A percentile compares a stretch with the other conserved stretches of the same genome.
Conservation (phyloP, 2,797 vertebrate genomes). For the Cyclura pinguis region DNA sequence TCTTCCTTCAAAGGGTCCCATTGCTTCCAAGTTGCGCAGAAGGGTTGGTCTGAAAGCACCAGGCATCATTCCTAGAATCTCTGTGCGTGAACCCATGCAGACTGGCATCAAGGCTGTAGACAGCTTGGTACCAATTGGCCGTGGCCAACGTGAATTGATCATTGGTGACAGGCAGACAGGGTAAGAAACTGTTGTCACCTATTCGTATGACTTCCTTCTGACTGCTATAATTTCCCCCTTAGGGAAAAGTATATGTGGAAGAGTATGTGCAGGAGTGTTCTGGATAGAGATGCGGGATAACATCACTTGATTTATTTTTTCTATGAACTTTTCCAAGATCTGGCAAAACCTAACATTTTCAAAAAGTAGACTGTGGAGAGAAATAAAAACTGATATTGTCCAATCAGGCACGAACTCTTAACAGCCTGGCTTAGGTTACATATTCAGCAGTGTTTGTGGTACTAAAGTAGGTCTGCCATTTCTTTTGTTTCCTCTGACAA, state of each 20-base stretch:
- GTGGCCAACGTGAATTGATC: slow-evolving; percentile 98
- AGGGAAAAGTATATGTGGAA: background rate
- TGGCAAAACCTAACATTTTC: background rate
- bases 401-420: too few species aligned
- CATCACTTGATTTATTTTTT: background rate
- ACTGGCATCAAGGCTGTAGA: slow-evolving; percentile 98
- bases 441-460: background rate
- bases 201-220: too few species aligned
- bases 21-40: slow-evolving; percentile 86
- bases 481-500: background rate
- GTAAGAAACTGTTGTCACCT: slow-evolving; percentile 77
- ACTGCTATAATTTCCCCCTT: background rate
- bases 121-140: slow-evolving; percentile 96
- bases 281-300: background rate
- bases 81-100: slow-evolving; percentile 97
- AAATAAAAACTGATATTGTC: too few species aligned
- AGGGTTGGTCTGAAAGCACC: slow-evolving; percentile 97
- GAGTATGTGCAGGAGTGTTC: too few species aligned
- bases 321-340: background rate
- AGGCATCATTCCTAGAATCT: slow-evolving; percentile 97
- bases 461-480: background rate
- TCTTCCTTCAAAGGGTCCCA: slow-evolving; percentile 82
- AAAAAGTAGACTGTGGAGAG: too few species aligned
- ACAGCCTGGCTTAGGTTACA: background rate
- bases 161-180: slow-evolving; percentile 98